Percentiles rank a stretch among this genome's conserved stretches.
These are phyloP conservation scores for Malaclemys terrapin DNA, from an alignment of 2,113 vertebrate species.

Conservation along the genomic window DNA sequence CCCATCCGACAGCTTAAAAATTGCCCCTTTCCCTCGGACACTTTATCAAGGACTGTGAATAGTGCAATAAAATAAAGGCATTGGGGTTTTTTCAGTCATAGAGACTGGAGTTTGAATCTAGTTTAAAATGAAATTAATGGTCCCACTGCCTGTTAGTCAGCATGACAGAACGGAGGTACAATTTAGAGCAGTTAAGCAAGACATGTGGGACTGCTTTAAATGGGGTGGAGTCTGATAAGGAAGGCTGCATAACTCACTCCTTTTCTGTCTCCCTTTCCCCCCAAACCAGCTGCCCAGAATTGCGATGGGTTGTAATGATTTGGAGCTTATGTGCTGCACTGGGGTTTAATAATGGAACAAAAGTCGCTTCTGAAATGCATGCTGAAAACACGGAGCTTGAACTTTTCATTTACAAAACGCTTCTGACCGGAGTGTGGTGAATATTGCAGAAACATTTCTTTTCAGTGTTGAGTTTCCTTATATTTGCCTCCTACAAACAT, in stretches of 20 bases:
- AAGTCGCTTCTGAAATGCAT: background rate
- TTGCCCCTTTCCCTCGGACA: slow-evolving; percentile 20
- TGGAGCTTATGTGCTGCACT: background rate
- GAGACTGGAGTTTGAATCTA: slow-evolving; percentile 36
- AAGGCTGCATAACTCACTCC: background rate
- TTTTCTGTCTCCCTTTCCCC: background rate
- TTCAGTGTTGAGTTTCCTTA: rapidly evolving
- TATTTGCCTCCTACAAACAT: background rate
- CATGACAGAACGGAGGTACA: slow-evolving; percentile 16
- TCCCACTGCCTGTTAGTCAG: slow-evolving; percentile 5
- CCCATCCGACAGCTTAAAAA: slow-evolving; percentile 1
- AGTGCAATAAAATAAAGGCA: slow-evolving; percentile 38
- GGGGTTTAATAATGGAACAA: background rate
- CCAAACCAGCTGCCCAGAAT: background rate
- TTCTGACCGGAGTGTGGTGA: background rate
- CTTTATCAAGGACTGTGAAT: slow-evolving; percentile 44
- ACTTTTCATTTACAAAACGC: background rate
- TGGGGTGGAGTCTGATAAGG: background rate
- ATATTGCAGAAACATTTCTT: rapidly evolving
- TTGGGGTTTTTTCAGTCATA: slow-evolving; percentile 26
- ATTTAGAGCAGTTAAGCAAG: slow-evolving; percentile 27
- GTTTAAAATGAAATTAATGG: slow-evolving; percentile 57
- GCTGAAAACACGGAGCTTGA: background rate
- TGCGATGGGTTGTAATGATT: background rate
- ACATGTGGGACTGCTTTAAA: background rate